A percentile compares a stretch with the other conserved stretches of the same genome.
Evolutionary conservation across 2,797 vertebrate species (phyloP).

Genomic region (Harpagifer antarcticus): DNA sequence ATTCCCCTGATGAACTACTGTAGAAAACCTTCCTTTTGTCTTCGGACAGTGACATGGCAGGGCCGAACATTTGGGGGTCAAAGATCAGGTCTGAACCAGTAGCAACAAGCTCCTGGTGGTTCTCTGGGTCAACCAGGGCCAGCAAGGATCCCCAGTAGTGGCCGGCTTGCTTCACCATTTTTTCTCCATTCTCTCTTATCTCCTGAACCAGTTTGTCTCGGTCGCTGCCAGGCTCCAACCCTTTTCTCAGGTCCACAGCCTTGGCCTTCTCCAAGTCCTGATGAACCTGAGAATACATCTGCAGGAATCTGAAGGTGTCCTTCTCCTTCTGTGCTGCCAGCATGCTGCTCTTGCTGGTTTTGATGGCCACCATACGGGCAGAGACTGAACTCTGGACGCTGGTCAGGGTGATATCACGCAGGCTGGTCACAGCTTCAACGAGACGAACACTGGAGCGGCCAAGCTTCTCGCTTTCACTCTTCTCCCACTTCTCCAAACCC

Average conservation of each 20-base stretch:
- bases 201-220: conserved; percentile 57
- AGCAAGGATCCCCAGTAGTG: conserved; percentile 57
- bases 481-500: conserved; percentile 70
- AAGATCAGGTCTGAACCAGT: conserved; percentile 49
- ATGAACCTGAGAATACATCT: conserved; percentile 73
- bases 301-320: conserved; percentile 75
- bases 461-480: conserved; percentile 55
- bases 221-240: conserved; percentile 58
- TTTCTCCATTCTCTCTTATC: conserved; percentile 41
- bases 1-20: background rate
- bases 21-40: conserved; percentile 61
- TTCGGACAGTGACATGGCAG: conserved; percentile 57
- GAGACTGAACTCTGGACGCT: conserved; percentile 69
- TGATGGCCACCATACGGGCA: conserved; percentile 61
- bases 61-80: conserved; percentile 4
- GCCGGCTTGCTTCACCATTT: conserved; percentile 40
- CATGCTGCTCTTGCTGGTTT: conserved; percentile 59
- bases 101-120: conserved; percentile 13
- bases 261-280: conserved; percentile 71
- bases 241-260: conserved; percentile 63
- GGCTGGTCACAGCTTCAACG: conserved; percentile 48
- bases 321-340: conserved; percentile 61
- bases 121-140: conserved; percentile 69
- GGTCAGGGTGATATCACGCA: conserved; percentile 56
- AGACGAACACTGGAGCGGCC: conserved; percentile 34